Evolutionary conservation across 2,888 invertebrate species (phyloP).

Genomic region (Troides helena): DNA sequence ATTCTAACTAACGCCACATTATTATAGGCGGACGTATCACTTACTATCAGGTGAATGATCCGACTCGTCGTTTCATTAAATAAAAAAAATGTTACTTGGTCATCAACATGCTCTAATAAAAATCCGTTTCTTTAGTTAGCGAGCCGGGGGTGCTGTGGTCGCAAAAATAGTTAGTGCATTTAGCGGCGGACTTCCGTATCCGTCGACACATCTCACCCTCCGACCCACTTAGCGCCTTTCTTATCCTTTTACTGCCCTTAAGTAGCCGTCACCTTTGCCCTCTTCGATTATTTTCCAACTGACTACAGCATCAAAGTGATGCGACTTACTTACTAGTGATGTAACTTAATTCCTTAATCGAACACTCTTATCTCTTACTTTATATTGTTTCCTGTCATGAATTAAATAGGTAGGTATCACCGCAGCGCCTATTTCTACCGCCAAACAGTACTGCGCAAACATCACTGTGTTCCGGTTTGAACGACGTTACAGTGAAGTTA

Average conservation of each 20-base stretch:
- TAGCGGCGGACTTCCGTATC: slow-evolving; percentile 30
- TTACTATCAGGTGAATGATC: too few relatives aligned
- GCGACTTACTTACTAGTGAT: slow-evolving; percentile 14
- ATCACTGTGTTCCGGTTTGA: too few relatives aligned
- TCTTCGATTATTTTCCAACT: slow-evolving; percentile 20
- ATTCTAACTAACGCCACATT: too few relatives aligned
- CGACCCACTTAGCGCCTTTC: slow-evolving; percentile 27
- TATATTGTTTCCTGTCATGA: too few relatives aligned
- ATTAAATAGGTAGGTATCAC: too few relatives aligned
- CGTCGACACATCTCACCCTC: slow-evolving; percentile 31
- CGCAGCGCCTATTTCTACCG: too few relatives aligned
- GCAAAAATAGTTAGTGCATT: slow-evolving; percentile 34
- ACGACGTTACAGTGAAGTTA: too few relatives aligned
- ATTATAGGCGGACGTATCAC: too few relatives aligned
- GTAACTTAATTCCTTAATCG: not conserved
- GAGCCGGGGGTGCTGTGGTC: slow-evolving; percentile 22
- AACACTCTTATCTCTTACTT: too few relatives aligned
- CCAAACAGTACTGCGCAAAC: too few relatives aligned
- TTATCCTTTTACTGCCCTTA: slow-evolving; percentile 32
- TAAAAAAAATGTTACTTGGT: too few relatives aligned
- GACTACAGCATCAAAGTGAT: slow-evolving; percentile 1
- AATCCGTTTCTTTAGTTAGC: slow-evolving; percentile 20
- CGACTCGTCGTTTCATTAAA: too few relatives aligned
- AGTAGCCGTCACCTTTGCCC: slow-evolving; percentile 28
- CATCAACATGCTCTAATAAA: not conserved